phyloP scores from a whole-genome alignment of 2,113 vertebrate genomes.

The Marmota flaviventris region DNA sequence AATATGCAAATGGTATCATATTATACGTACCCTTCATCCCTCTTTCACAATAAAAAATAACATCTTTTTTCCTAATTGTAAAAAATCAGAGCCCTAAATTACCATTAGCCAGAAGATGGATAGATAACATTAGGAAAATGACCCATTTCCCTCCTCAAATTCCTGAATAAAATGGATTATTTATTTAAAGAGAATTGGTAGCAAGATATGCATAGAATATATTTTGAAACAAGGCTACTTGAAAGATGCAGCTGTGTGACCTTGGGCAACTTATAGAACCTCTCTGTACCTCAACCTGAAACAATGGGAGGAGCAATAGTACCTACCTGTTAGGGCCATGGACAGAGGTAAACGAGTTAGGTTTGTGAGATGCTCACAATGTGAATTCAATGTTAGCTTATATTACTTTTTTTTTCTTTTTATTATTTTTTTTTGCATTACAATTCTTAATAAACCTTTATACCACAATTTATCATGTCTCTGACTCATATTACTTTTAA shows the following conservation, averaged over 20 bases:
- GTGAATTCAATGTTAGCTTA: background rate
- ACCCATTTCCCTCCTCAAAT: background rate
- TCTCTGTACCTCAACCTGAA: background rate
- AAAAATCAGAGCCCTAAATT: background rate
- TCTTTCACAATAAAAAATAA: background rate
- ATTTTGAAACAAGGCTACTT: background rate
- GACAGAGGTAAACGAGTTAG: background rate
- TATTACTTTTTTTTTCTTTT: background rate
- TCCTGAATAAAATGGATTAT: background rate
- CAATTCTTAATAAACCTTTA: too few species aligned
- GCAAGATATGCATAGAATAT: background rate
- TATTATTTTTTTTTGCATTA: too few species aligned
- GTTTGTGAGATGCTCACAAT: background rate
- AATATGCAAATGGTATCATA: background rate
- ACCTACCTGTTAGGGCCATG: background rate
- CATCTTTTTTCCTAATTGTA: background rate
- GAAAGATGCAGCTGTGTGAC: background rate
- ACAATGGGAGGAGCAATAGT: background rate
- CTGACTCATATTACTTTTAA: background rate
- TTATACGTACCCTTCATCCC: background rate
- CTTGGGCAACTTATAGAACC: rapidly evolving
- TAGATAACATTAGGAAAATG: background rate
- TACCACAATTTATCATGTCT: too few species aligned
- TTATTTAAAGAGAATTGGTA: background rate
- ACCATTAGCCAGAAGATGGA: background rate